phyloP scores from a whole-genome alignment of 2,888 invertebrate genomes.

The Buathra laborator region DNA sequence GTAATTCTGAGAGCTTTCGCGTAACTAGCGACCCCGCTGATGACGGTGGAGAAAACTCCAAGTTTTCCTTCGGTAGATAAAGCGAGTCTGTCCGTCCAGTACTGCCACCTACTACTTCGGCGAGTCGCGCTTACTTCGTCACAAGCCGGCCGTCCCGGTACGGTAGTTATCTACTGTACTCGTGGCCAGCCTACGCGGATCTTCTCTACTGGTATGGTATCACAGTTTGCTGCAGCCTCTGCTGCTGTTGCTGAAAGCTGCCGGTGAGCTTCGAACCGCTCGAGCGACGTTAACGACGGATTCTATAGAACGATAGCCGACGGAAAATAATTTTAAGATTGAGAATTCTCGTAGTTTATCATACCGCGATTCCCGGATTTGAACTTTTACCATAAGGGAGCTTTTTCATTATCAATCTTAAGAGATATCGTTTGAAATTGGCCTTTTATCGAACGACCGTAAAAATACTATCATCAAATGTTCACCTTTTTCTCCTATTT shows the following conservation, averaged over 20 bases:
- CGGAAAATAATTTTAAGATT: conserved; percentile 7
- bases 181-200: conserved; percentile 52
- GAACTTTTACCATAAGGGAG: conserved; percentile 37
- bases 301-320: conserved; percentile 45
- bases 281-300: conserved; percentile 66
- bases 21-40: conserved; percentile 21
- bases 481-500: no score
- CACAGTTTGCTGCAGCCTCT: conserved; percentile 41
- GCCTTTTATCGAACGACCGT: background rate
- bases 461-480: background rate
- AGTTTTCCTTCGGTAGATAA: conserved; percentile 64
- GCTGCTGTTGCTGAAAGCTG: conserved; percentile 36
- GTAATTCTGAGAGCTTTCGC: conserved; percentile 48
- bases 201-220: conserved; percentile 55
- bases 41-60: conserved; percentile 27
- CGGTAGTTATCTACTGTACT: conserved; percentile 79
- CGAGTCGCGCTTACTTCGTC: conserved; percentile 32
- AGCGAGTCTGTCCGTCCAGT: conserved; percentile 75
- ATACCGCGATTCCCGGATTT: background rate
- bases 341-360: conserved; percentile 11
- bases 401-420: background rate
- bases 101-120: conserved; percentile 81
- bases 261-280: conserved; percentile 29
- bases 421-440: background rate
- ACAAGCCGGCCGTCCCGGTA: conserved; percentile 77